phyloP scores from a whole-genome alignment of 2,797 vertebrate species.

The Brachymystax lenok region DNA sequence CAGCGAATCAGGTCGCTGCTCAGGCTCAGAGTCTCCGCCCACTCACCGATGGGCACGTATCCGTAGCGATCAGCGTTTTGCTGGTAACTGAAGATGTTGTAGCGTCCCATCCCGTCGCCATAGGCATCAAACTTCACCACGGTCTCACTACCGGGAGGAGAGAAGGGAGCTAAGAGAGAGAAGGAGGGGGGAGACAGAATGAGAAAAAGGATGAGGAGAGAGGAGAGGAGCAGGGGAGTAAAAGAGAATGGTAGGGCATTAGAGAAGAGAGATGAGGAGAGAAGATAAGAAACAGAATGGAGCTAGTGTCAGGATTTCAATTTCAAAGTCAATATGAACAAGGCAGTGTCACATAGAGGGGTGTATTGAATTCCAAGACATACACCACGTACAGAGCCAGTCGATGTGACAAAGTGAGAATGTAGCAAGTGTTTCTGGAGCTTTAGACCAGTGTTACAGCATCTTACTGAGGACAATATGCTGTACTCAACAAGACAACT shows the following conservation, averaged over 20 bases:
- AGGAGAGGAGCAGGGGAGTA: conserved; percentile 49
- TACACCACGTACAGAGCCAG: background rate
- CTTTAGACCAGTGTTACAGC: background rate
- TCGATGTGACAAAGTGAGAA: background rate
- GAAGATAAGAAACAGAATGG: background rate
- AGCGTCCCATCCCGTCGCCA: conserved; percentile 92
- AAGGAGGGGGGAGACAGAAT: conserved; percentile 83
- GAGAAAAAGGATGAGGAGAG: conserved; percentile 72
- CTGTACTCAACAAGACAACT: background rate
- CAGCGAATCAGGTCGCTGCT: conserved; percentile 88
- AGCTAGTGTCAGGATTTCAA: background rate
- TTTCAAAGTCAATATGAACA: background rate
- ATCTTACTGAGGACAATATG: background rate
- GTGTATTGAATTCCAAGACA: background rate
- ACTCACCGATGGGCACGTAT: conserved; percentile 93
- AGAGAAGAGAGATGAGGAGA: background rate
- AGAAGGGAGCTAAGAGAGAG: conserved; percentile 84
- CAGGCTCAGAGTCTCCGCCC: conserved; percentile 91
- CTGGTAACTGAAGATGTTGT: conserved; percentile 99
- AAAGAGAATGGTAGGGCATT: background rate
- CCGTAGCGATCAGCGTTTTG: conserved; percentile 78
- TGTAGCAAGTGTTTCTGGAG: background rate
- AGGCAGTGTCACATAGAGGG: background rate
- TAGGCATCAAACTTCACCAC: conserved; percentile 93
- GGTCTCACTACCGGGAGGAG: conserved; percentile 84